Conservation (phyloP, 1,140 invertebrate species). For the Drosophila sucinea region DNA sequence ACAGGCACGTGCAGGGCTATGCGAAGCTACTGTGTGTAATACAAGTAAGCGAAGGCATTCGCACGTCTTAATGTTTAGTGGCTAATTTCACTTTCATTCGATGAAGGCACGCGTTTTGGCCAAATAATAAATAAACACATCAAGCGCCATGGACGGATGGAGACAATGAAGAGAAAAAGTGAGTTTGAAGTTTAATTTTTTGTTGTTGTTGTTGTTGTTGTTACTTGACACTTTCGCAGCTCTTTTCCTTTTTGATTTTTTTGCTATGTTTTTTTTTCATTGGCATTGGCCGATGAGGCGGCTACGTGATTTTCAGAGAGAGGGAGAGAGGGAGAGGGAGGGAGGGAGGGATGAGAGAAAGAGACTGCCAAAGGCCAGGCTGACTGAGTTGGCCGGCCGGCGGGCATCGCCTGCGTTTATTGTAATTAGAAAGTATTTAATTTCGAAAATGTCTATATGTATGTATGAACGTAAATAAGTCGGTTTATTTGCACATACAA, state of each 20-base stretch:
- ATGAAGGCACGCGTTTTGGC: slow-evolving; percentile 46
- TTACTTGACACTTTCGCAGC: slow-evolving; percentile 78
- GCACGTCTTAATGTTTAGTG: slow-evolving; percentile 73
- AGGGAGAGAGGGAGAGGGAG: background rate
- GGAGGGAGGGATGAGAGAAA: background rate
- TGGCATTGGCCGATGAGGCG: slow-evolving; percentile 67
- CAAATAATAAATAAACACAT: slow-evolving; percentile 59
- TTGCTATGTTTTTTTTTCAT: slow-evolving; percentile 22
- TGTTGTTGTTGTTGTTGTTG: slow-evolving; percentile 36
- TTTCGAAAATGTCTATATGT: slow-evolving; percentile 62
- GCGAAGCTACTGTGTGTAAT: slow-evolving; percentile 46
- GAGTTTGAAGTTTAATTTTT: slow-evolving; percentile 50
- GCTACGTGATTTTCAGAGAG: slow-evolving; percentile 66
- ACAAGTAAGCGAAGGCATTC: slow-evolving; percentile 51
- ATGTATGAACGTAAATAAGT: background rate
- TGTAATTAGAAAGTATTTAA: slow-evolving; percentile 82
- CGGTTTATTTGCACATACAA: slow-evolving; percentile 26
- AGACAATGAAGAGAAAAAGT: slow-evolving; percentile 78
- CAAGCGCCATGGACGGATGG: slow-evolving; percentile 53
- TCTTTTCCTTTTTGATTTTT: slow-evolving; percentile 23
- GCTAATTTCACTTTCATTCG: slow-evolving; percentile 19
- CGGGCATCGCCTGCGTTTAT: slow-evolving; percentile 71
- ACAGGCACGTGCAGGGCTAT: slow-evolving; percentile 53
- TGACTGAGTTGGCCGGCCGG: slow-evolving; percentile 52
- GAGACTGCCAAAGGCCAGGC: slow-evolving; percentile 35